Evolutionary conservation across 2,797 vertebrate species (phyloP), one percentile per base, ranked within the genome.

Genomic region (Malurus leucopterus): DNA sequence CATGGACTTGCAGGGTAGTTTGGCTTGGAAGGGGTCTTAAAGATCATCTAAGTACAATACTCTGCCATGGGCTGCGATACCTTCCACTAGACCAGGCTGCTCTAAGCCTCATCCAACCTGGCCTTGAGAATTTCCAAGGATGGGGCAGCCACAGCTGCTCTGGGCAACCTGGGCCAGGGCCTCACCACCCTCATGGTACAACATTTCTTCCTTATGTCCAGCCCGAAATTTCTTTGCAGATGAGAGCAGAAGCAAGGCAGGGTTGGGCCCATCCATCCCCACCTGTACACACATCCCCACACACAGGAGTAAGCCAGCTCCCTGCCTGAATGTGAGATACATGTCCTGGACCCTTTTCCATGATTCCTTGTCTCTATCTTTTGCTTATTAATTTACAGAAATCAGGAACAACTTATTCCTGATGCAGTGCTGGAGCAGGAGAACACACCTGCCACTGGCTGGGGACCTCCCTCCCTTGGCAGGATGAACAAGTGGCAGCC

Each of bases 241-340:
- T 29, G 29, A 46, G 1, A 0, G 0, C 44, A 32, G 49, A 5
- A 16, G 22, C 43, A 43, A 30, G 34, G 22, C n/a, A 44, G 32
- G n/a, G n/a, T 40, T 69, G 53, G 26, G 11, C 38, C 8, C 46
- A 26, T 44, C 21, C 62, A 54, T 26, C 26, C 22, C 51, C 63
- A 46, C 58, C 46, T 17, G 34, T 27, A 77, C 44, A 15, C 3
- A 15, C 0, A 0, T 8, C 54, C 75, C 43, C 68, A 46, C 41
- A 21, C 21, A 44, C 2, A 43, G 38, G 11, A 71, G 15, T 26
- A 61, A 55, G 26, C 9, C 53, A 74, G 32, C 24, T 47, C 53
- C 0, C 0, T 12, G 87, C 71, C 59, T 74, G 47, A 32, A 23
- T 0, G 2, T 6, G 32, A 68, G 59, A 24, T 2, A 2, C 13